These are phyloP conservation scores for Drosophila paramelanica DNA, from an alignment of 2,888 invertebrate species.

Conservation along the genomic window DNA sequence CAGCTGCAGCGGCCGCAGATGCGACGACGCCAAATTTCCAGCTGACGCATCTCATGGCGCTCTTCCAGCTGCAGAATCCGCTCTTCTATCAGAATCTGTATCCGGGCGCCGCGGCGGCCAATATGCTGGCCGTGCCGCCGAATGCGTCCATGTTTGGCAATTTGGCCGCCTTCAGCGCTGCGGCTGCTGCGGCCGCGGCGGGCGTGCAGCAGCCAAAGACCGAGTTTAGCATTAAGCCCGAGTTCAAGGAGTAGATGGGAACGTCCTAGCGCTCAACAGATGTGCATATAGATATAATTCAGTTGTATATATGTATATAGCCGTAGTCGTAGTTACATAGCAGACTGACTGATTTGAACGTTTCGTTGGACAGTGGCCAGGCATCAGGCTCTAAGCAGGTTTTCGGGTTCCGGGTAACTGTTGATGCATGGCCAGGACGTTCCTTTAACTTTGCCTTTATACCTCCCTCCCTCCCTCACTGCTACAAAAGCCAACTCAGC, in stretches of 20 bases:
- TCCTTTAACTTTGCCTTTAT: conserved; percentile 21
- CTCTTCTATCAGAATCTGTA: conserved; percentile 84
- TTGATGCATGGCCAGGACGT: conserved; percentile 30
- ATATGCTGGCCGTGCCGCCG: conserved; percentile 62
- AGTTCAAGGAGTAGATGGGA: conserved; percentile 68
- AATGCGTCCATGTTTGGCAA: conserved; percentile 70
- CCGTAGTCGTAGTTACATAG: conserved; percentile 20
- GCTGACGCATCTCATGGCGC: conserved; percentile 83
- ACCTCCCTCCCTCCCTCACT: not conserved
- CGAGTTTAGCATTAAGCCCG: conserved; percentile 73
- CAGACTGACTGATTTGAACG: conserved; percentile 59
- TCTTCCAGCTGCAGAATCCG: conserved; percentile 83
- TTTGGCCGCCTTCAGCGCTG: conserved; percentile 72
- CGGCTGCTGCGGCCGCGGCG: conserved; percentile 75
- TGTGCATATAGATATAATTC: not conserved
- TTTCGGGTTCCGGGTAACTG: conserved; percentile 8
- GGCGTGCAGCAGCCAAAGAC: conserved; percentile 63
- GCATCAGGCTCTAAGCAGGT: conserved; percentile 40
- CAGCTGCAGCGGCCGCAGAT: conserved; percentile 70
- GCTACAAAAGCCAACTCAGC: conserved; percentile 67
- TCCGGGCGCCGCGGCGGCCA: conserved; percentile 68
- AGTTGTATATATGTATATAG: conserved; percentile 22
- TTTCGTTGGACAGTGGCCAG: conserved; percentile 37
- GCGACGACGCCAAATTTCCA: conserved; percentile 80
- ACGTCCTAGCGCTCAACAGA: conserved; percentile 8